These are phyloP conservation scores for Buathra laborator DNA, from an alignment of 2,888 invertebrate species.

Conservation along the genomic window DNA sequence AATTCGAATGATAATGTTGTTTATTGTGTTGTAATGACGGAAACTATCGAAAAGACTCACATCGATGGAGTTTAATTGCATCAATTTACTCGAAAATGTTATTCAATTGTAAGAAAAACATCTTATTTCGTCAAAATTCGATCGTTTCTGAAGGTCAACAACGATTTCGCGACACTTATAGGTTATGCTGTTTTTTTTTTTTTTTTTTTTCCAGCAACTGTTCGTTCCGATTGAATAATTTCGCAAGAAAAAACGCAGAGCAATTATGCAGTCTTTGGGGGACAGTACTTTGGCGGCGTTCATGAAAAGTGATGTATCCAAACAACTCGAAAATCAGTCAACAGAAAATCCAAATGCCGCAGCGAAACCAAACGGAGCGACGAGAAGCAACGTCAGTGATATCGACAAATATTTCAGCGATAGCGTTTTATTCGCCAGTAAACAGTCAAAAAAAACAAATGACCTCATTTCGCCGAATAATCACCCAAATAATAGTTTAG, in stretches of 20 bases:
- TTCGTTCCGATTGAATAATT: neutral
- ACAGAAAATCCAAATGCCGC: conserved; percentile 9
- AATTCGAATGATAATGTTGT: conserved; percentile 23
- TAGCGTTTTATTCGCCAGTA: conserved; percentile 36
- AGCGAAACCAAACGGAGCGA: conserved; percentile 23
- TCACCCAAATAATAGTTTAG: neutral
- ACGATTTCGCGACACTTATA: neutral
- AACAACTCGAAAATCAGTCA: conserved; percentile 10
- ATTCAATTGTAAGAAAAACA: conserved; percentile 2
- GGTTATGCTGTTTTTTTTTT: neutral
- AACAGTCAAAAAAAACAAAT: neutral
- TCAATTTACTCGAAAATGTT: neutral
- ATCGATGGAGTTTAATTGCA: neutral
- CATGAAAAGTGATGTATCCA: conserved; percentile 54
- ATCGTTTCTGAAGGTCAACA: neutral
- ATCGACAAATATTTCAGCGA: conserved; percentile 73
- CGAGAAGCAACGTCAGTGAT: conserved; percentile 63
- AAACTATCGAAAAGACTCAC: neutral
- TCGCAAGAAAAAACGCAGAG: neutral
- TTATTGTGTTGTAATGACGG: neutral
- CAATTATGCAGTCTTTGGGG: conserved; percentile 71
- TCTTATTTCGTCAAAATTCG: neutral
- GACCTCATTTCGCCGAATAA: conserved; percentile 14
- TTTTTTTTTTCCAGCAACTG: neutral
- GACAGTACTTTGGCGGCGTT: conserved; percentile 70